A percentile compares a stretch with the other conserved stretches of the same genome.
Conservation (phyloP, 2,113 vertebrate species). For the Paradoxurus hermaphroditus region DNA sequence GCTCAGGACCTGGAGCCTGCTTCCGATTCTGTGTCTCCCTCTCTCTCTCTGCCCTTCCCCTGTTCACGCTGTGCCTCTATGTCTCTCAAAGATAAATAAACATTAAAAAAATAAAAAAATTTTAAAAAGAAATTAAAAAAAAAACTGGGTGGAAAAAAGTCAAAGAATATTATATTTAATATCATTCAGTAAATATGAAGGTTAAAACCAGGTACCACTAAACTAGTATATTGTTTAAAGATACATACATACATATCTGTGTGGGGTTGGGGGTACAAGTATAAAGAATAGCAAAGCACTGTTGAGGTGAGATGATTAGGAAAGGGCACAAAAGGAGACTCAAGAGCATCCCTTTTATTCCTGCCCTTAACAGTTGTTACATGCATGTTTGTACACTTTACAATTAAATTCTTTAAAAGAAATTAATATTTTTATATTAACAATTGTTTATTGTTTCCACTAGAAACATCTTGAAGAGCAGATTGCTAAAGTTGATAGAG, state of each 20-base stretch:
- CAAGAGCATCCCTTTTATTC: background rate
- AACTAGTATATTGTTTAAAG: background rate
- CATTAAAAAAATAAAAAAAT: too few relatives aligned
- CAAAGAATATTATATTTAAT: background rate
- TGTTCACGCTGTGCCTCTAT: too few relatives aligned
- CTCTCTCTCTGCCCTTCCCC: too few relatives aligned
- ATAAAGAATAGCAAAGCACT: background rate
- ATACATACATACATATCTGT: background rate
- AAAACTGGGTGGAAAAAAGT: background rate
- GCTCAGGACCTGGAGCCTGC: too few relatives aligned
- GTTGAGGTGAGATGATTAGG: background rate
- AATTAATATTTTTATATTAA: background rate
- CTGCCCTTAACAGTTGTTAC: background rate
- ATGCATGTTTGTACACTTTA: constrained; percentile 40
- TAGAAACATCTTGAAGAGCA: constrained; percentile 85
- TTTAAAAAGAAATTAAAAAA: too few relatives aligned
- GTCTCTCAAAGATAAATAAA: too few relatives aligned
- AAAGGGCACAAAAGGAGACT: background rate
- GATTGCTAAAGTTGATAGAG: constrained; percentile 75
- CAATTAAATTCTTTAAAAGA: constrained; percentile 21
- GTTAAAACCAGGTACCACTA: background rate
- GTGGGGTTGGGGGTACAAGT: background rate
- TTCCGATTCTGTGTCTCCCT: too few relatives aligned
- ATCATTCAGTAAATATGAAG: background rate
- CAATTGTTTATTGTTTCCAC: constrained; percentile 50